Evolutionary conservation across 2,888 invertebrate genomes (phyloP).

Genomic region (Bugulina stolonifera): DNA sequence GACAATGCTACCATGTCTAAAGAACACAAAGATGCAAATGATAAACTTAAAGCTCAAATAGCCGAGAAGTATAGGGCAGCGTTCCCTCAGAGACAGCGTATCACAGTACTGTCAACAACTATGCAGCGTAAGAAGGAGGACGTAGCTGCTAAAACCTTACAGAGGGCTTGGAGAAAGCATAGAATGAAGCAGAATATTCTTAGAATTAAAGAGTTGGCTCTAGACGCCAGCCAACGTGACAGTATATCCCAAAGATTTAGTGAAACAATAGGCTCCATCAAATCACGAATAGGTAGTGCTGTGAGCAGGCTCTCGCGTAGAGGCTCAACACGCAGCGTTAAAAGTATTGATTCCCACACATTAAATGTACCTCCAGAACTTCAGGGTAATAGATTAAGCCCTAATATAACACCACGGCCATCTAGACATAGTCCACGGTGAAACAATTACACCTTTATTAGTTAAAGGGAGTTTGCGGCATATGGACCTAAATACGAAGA

Average conservation of each 20-base stretch:
- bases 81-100: conserved; percentile 87
- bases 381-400: conserved; percentile 18
- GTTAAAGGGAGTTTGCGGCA: too few species aligned
- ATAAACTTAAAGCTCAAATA: conserved; percentile 55
- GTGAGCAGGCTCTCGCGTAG: conserved; percentile 8
- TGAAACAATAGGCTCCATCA: conserved; percentile 2
- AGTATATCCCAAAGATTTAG: conserved; percentile 10
- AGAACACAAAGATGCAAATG: conserved; percentile 64
- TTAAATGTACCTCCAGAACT: conserved; percentile 8
- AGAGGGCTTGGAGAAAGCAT: conserved; percentile 61
- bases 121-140: conserved; percentile 92
- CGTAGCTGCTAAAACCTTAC: conserved; percentile 84
- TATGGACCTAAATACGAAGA: too few species aligned
- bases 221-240: conserved; percentile 5
- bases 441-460: too few species aligned
- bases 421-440: not conserved
- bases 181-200: conserved; percentile 30
- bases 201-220: conserved; percentile 20
- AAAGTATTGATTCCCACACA: conserved; percentile 22
- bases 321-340: not conserved
- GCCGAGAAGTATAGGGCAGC: conserved; percentile 60
- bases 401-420: conserved; percentile 2
- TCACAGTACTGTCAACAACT: conserved; percentile 88
- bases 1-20: conserved; percentile 54
- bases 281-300: conserved; percentile 22